Evolutionary conservation across 2,113 vertebrate genomes (phyloP), one percentile per base, ranked within the genome.

Genomic region (Varanus komodoensis): DNA sequence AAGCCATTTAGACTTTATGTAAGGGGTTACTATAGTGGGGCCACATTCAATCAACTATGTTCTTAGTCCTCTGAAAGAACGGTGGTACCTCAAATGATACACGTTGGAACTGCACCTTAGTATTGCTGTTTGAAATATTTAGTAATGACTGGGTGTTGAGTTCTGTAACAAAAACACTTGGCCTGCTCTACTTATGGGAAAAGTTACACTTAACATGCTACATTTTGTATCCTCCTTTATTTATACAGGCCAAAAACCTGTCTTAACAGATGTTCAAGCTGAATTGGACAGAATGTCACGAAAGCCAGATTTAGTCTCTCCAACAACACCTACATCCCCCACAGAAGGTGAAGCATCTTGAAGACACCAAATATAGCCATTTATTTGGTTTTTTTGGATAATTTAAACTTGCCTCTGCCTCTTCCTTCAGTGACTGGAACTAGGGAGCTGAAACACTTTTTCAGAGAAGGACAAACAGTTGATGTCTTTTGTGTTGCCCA

Each of bases 231-330:
- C 0, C 23, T 48, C 91, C 93, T 2, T 91, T 81, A 85, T 73
- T 15, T 64, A 67, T 91, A 52, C 95, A 99, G 99, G 98, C 95
- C 99, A 99, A 79, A 99, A 99, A 94, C 97, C 99, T 95, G 98
- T 99, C 92, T 97, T 99, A 96, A 98, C 98, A 68, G 99, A 99
- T 32, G 99, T 99, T 96, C 99, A 99, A 87, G 99, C 99, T 23
- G 99, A 99, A 96, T 95, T 99, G 94, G 99, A 99, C 96, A 99
- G 99, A 97, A 99, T 99, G 95, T 98, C 99, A 96, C 98, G 97
- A 94, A 98, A 98, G 95, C 98, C 98, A 84, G 98, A 99, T 93
- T 97, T 97, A 75, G 98, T 98, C 83, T 98, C 98, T 95, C 93
- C 98, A 94, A 97, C 98, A 68, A 94, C 98, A 95, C 97, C 98